A percentile compares a stretch with the other conserved stretches of the same genome.
Conservation (phyloP, 1,140 invertebrate genomes). For the Pseudomyrmex sp. region DNA sequence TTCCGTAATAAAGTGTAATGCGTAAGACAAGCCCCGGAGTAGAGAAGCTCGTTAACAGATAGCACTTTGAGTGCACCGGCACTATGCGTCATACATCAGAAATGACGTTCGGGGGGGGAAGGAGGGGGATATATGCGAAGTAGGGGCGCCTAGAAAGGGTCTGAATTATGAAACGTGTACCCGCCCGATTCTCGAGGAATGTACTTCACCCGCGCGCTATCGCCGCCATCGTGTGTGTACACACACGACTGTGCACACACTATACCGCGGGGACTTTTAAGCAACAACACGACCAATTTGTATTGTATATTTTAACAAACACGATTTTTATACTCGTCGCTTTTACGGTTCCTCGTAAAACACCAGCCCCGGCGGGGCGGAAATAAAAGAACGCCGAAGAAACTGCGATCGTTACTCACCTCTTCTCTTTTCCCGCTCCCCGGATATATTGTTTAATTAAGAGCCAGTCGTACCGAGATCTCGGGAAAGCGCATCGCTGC, state of each 20-base stretch:
- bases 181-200: slow-evolving; percentile 61
- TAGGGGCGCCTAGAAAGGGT: slow-evolving; percentile 78
- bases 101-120: slow-evolving; percentile 53
- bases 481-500: background rate
- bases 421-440: background rate
- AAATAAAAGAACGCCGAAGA: slow-evolving; percentile 45
- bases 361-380: slow-evolving; percentile 9
- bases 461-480: too few species aligned
- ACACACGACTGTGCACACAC: background rate
- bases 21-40: slow-evolving; percentile 58
- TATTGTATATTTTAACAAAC: slow-evolving; percentile 55
- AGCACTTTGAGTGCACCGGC: slow-evolving; percentile 58
- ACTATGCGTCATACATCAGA: slow-evolving; percentile 64
- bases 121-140: slow-evolving; percentile 34
- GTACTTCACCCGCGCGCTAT: slow-evolving; percentile 12
- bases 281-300: slow-evolving; percentile 53
- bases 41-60: slow-evolving; percentile 60
- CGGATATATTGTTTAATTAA: background rate
- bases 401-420: slow-evolving; percentile 32
- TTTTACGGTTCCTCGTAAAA: slow-evolving; percentile 48
- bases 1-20: slow-evolving; percentile 61
- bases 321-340: slow-evolving; percentile 60
- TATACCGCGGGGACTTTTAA: slow-evolving; percentile 10
- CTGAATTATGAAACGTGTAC: slow-evolving; percentile 82
- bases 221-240: background rate